A percentile compares a stretch with the other conserved stretches of the same genome.
phyloP scores from a whole-genome alignment of 2,113 vertebrate genomes.

The Austrofundulus limnaeus region DNA sequence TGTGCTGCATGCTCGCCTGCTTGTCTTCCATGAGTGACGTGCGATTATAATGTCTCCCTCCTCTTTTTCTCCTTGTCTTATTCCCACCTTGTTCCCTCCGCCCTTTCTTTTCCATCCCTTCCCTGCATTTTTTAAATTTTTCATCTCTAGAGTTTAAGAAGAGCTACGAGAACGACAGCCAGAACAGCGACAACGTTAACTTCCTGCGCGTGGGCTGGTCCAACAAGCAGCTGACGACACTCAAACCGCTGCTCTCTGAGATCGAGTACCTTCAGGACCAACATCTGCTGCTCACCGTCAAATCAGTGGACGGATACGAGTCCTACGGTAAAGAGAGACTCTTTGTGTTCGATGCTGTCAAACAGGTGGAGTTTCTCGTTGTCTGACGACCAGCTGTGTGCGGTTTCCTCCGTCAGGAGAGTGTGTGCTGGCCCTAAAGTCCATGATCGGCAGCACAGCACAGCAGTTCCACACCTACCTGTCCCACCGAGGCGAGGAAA shows the following conservation, averaged over 20 bases:
- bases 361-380: neutral
- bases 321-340: conserved; percentile 84
- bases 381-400: neutral
- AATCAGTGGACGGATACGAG: conserved; percentile 94
- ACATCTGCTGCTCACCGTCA: conserved; percentile 93
- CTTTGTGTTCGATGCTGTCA: neutral
- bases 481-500: conserved; percentile 94
- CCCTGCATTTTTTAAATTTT: conserved; percentile 29
- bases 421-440: conserved; percentile 95
- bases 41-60: conserved; percentile 37
- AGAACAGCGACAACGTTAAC: conserved; percentile 96
- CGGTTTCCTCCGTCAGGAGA: conserved; percentile 79
- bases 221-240: conserved; percentile 91
- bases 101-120: conserved; percentile 1
- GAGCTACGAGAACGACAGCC: conserved; percentile 94
- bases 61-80: conserved; percentile 23
- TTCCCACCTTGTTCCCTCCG: conserved; percentile 14
- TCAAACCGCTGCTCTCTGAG: conserved; percentile 95
- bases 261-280: conserved; percentile 98
- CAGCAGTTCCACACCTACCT: conserved; percentile 97
- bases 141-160: conserved; percentile 90
- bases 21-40: conserved; percentile 38
- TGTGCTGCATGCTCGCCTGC: conserved; percentile 21
- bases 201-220: conserved; percentile 97
- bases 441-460: conserved; percentile 95